Conservation (phyloP, 2,113 vertebrate genomes). For the Equus przewalskii region DNA sequence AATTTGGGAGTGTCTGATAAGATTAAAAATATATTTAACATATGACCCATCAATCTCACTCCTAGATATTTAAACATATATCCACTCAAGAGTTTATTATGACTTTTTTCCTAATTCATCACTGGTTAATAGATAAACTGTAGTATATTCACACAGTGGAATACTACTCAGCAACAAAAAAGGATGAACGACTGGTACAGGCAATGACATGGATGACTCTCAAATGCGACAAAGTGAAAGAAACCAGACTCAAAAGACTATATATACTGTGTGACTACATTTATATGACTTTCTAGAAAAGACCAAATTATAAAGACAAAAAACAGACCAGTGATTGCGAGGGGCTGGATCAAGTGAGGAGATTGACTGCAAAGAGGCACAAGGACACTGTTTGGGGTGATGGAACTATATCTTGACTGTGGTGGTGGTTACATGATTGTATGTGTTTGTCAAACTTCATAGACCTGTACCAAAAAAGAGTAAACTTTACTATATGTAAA, state of each 20-base stretch:
- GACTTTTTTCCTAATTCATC: neutral
- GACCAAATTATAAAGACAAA: neutral
- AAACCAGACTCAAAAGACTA: neutral
- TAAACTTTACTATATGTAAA: neutral
- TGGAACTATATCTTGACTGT: neutral
- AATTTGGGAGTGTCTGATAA: neutral
- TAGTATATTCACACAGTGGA: neutral
- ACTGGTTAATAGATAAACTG: neutral
- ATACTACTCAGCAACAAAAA: neutral
- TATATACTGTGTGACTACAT: neutral
- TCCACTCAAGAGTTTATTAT: neutral
- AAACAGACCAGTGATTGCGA: neutral
- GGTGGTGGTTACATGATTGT: neutral
- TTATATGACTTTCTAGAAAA: neutral
- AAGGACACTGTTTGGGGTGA: too few species aligned
- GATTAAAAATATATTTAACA: neutral
- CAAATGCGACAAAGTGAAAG: neutral
- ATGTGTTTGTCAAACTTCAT: neutral
- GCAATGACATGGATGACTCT: neutral
- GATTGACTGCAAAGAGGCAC: neutral
- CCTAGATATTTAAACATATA: neutral
- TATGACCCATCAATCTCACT: neutral
- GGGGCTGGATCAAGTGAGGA: neutral
- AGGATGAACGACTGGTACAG: neutral
- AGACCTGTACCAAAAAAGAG: neutral